Conservation (phyloP, 2,888 invertebrate genomes). For the Aspidapion aeneum region DNA sequence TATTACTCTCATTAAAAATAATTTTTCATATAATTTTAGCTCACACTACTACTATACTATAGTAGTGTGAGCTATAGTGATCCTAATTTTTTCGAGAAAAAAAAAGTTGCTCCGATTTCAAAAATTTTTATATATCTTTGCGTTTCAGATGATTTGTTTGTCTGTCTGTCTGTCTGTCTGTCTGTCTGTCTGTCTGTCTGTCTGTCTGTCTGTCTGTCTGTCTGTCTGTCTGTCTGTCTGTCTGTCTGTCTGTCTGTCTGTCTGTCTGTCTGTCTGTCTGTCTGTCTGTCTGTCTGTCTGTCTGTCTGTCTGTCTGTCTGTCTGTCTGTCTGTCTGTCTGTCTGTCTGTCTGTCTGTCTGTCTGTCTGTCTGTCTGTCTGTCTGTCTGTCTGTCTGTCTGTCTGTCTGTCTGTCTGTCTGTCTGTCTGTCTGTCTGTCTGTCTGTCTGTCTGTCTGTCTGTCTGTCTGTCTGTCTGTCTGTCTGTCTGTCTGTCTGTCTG, state of each 20-base stretch:
- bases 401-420: slow-evolving; percentile 14
- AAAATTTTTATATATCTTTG: no score
- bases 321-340: slow-evolving; percentile 6
- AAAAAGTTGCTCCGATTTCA: no score
- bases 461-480: slow-evolving; percentile 10
- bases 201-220: slow-evolving; percentile 5
- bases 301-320: slow-evolving; percentile 5
- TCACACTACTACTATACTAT: no score
- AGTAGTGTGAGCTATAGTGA: no score
- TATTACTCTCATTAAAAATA: no score
- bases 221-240: slow-evolving; percentile 5
- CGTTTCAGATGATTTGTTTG: no score
- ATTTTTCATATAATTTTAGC: slow-evolving; percentile 9
- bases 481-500: slow-evolving; percentile 11
- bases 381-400: slow-evolving; percentile 14
- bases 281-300: slow-evolving; percentile 5
- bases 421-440: slow-evolving; percentile 14
- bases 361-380: slow-evolving; percentile 14
- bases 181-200: slow-evolving; percentile 5
- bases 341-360: slow-evolving; percentile 12
- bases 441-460: slow-evolving; percentile 14
- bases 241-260: slow-evolving; percentile 3
- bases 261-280: slow-evolving; percentile 3
- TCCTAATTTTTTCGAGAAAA: no score
- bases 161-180: not conserved